phyloP scores from a whole-genome alignment of 2,888 invertebrate genomes.

The Dryomyza anilis region DNA sequence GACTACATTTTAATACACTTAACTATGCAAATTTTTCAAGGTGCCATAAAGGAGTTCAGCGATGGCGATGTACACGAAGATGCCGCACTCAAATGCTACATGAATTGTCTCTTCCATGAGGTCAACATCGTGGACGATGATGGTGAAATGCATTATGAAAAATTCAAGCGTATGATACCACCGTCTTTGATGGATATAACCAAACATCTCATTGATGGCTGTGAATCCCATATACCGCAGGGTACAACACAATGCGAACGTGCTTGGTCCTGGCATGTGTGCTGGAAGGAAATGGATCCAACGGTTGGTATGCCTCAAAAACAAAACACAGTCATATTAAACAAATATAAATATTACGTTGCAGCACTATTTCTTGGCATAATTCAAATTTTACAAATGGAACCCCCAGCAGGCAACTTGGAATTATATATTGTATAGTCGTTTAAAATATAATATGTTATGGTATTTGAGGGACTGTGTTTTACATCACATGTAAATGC shows the following conservation, averaged over 20 bases:
- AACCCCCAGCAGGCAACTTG: no score
- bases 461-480: no score
- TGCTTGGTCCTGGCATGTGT: constrained; percentile 50
- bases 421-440: neutral
- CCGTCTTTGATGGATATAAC: constrained; percentile 41
- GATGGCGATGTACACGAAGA: constrained; percentile 50
- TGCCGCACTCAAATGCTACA: constrained; percentile 49
- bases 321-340: neutral
- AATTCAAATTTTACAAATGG: no score
- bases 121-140: constrained; percentile 45
- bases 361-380: constrained; percentile 41
- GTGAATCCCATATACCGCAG: constrained; percentile 43
- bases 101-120: constrained; percentile 51
- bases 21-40: no score
- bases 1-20: neutral
- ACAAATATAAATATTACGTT: constrained; percentile 1
- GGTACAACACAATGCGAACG: constrained; percentile 48
- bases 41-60: constrained; percentile 48
- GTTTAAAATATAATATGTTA: neutral
- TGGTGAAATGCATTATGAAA: constrained; percentile 49
- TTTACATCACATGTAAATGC: constrained; percentile 3
- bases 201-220: constrained; percentile 44
- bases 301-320: no score
- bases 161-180: constrained; percentile 41
- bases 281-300: constrained; percentile 50